Percentiles rank a stretch among this genome's conserved stretches.
phyloP scores from a whole-genome alignment of 2,797 vertebrate genomes.

The Sebastes glaucus region DNA sequence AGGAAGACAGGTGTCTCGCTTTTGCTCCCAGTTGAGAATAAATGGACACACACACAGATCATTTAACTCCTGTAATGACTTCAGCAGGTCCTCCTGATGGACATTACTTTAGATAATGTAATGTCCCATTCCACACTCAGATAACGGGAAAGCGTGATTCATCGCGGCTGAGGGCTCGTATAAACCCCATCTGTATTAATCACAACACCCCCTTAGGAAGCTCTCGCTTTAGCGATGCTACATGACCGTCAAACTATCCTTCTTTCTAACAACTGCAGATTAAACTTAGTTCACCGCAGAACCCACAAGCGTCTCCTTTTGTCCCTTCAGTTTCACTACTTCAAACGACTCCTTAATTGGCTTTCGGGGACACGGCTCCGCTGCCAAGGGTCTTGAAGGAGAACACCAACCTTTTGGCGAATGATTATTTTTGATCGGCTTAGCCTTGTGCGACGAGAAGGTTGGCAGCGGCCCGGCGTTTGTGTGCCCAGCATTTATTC shows the following conservation, averaged over 20 bases:
- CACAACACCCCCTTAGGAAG: background rate
- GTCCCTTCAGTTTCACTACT: constrained; percentile 1
- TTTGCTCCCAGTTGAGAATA: constrained; percentile 70
- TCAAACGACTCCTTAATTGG: constrained; percentile 29
- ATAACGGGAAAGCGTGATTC: background rate
- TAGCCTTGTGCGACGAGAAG: background rate
- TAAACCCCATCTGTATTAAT: background rate
- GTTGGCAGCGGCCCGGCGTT: constrained; percentile 19
- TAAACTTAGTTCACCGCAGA: background rate
- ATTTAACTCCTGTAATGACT: constrained; percentile 3
- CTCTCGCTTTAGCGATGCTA: background rate
- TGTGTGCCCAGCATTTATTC: constrained; percentile 31
- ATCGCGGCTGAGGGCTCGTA: background rate
- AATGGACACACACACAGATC: constrained; percentile 6
- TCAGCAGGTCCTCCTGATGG: background rate
- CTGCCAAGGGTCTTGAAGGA: constrained; percentile 30
- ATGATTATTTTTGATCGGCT: constrained; percentile 40
- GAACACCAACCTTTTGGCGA: constrained; percentile 42
- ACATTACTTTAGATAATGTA: constrained; percentile 2
- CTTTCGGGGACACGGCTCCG: constrained; percentile 18
- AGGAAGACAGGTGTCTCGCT: constrained; percentile 54
- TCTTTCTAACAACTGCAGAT: background rate
- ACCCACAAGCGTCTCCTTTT: background rate
- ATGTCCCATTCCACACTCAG: constrained; percentile 4
- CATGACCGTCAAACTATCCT: background rate